Evolutionary conservation across 2,113 vertebrate genomes (phyloP), one percentile per base, ranked within the genome.

Genomic region (Ochotona princeps): DNA sequence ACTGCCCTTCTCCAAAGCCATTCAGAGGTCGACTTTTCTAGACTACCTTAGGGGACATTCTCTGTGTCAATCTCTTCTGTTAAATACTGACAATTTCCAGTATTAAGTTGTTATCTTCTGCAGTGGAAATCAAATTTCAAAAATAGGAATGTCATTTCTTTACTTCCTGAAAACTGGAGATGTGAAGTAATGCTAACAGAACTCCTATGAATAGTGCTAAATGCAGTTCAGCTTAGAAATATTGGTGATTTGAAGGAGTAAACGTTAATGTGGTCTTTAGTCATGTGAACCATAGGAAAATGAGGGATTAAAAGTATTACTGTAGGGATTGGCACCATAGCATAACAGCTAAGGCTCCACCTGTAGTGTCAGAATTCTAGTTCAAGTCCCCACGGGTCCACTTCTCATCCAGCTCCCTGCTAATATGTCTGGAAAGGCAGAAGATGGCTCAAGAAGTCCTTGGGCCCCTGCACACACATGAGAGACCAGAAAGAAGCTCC

Each of bases 281-380:
- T 91, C 76, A 83, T 66, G 67, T 83, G 72, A 92, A 21, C 35
- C 83, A 91, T 7, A 90, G 67, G 81, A 94, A 96, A 93, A 57
- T 4, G 4, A 0, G 73, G 14, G 76, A 85, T 63, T 86, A 83
- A 87, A 93, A 35, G 38, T 44, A 44, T 44, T 44, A 44, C 38
- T 44, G 38, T 14, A 57, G 54, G 54, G 54, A 18, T 18, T 57
- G 54, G 54, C 54, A 57, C 17, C 18, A 18, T 57, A 18, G 54
- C 54, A 57, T 18, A 57, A 18, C 54, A 57, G 54, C 18, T 57
- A 57, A 57, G 18, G 12, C 54, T 17, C 54, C 54, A 57, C 54
- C 18, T 57, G 17, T 18, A 4, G 18, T 57, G 54, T 13, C 54
- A 57, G 54, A 14, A 57, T 57, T 18, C 54, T 17, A 57, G 17